A percentile compares a stretch with the other conserved stretches of the same genome.
phyloP scores from a whole-genome alignment of 2,888 invertebrate species.

The Lumbricus terrestris region DNA sequence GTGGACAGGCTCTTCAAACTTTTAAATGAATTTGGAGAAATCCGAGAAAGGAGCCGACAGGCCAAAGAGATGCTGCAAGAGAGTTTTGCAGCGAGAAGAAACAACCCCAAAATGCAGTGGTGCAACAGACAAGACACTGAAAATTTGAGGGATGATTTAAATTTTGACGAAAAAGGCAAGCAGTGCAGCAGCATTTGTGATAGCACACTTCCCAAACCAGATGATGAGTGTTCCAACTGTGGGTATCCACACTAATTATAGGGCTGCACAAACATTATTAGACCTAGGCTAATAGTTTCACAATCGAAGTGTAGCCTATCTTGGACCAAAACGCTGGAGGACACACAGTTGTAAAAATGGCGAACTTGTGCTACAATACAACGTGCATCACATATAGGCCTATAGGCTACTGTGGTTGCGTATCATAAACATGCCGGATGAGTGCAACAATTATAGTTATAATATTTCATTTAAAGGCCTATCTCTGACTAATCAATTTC shows the following conservation, averaged over 20 bases:
- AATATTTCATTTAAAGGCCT: too few relatives aligned
- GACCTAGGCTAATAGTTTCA: background rate
- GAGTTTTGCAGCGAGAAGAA: background rate
- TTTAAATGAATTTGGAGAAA: background rate
- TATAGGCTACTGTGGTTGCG: too few relatives aligned
- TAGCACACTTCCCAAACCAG: background rate
- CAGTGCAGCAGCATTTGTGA: background rate
- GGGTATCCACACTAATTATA: background rate
- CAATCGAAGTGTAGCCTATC: background rate
- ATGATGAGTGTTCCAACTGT: background rate
- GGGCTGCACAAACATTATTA: background rate
- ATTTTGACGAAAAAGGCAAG: background rate
- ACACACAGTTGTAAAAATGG: background rate
- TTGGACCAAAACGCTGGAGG: background rate
- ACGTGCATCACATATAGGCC: background rate
- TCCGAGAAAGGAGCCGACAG: background rate
- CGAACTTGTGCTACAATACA: background rate
- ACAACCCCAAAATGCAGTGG: background rate
- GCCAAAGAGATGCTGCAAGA: constrained; percentile 4
- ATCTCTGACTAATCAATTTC: too few relatives aligned
- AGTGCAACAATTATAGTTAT: too few relatives aligned
- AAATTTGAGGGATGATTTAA: background rate
- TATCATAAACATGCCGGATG: background rate
- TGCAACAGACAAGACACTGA: background rate
- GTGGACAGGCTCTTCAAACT: background rate